Evolutionary conservation across 2,888 invertebrate species (phyloP).

Genomic region (Pollenia angustigena): DNA sequence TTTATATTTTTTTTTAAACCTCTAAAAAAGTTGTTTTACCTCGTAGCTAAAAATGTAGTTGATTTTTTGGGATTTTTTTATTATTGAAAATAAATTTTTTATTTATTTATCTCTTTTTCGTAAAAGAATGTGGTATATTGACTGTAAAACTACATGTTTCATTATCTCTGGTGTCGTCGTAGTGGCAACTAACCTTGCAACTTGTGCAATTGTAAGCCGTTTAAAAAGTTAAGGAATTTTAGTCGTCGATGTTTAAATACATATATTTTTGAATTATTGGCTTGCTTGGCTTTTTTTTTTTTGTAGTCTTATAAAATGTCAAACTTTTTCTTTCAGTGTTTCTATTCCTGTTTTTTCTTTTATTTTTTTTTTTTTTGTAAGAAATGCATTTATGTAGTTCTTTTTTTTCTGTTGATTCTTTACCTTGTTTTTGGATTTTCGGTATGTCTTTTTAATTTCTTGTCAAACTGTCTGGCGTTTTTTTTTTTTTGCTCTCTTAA

Average conservation of each 20-base stretch:
- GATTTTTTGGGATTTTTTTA: constrained; percentile 22
- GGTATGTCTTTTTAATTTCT: constrained; percentile 38
- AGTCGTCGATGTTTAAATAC: background rate
- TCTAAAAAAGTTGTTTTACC: constrained; percentile 47
- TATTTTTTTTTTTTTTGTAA: background rate
- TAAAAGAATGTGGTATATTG: constrained; percentile 52
- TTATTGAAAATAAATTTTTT: background rate
- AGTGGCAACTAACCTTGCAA: constrained; percentile 51
- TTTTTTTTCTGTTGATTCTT: background rate
- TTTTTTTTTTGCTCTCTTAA: background rate
- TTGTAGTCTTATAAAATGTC: background rate
- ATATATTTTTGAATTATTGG: background rate
- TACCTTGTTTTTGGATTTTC: background rate
- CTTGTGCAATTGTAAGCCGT: constrained; percentile 58
- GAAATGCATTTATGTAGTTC: background rate
- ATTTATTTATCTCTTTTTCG: constrained; percentile 25
- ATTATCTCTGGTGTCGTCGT: constrained; percentile 19
- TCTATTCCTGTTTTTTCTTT: constrained; percentile 20
- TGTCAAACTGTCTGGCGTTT: constrained; percentile 35
- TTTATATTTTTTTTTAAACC: constrained; percentile 4
- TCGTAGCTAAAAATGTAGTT: constrained; percentile 17
- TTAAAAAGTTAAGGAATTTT: constrained; percentile 29
- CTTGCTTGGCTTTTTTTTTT: background rate
- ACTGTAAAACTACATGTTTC: constrained; percentile 46
- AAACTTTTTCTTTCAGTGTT: constrained; percentile 29